A percentile compares a stretch with the other conserved stretches of the same genome.
Evolutionary conservation across 2,888 invertebrate species (phyloP).

Genomic region (Himalopsyche kuldschensis): DNA sequence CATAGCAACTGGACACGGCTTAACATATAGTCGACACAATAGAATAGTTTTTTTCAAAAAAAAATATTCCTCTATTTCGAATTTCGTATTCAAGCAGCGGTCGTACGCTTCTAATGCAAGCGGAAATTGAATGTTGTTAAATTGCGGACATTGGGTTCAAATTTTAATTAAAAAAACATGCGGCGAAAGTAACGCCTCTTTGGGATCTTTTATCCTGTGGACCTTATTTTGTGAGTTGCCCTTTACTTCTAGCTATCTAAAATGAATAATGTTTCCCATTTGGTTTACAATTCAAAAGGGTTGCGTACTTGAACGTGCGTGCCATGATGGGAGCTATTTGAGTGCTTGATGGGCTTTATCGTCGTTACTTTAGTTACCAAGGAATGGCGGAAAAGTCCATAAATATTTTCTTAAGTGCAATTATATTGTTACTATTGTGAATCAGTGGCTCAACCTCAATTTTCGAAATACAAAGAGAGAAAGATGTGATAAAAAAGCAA

Average conservation of each 20-base stretch:
- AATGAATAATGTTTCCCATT: not conserved
- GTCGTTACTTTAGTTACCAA: no score
- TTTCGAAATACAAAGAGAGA: no score
- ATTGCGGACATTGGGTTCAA: not conserved
- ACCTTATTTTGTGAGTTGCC: not conserved
- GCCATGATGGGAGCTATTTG: not conserved
- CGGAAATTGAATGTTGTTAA: not conserved
- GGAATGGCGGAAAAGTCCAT: no score
- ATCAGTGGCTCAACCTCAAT: no score
- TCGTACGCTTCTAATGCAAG: not conserved
- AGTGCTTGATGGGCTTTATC: not conserved
- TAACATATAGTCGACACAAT: no score
- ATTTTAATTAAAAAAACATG: not conserved
- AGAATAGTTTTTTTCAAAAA: no score
- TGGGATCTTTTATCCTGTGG: not conserved
- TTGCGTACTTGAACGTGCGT: not conserved
- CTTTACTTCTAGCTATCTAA: not conserved
- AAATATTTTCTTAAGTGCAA: no score
- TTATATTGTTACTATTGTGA: no score
- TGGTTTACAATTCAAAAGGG: not conserved
- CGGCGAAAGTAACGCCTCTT: not conserved
- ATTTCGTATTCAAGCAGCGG: not conserved
- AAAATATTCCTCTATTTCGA: not conserved
- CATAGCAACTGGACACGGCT: no score
- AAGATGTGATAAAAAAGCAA: no score